Conservation (phyloP, 1,140 invertebrate species). For the Papilio polyxenes region DNA sequence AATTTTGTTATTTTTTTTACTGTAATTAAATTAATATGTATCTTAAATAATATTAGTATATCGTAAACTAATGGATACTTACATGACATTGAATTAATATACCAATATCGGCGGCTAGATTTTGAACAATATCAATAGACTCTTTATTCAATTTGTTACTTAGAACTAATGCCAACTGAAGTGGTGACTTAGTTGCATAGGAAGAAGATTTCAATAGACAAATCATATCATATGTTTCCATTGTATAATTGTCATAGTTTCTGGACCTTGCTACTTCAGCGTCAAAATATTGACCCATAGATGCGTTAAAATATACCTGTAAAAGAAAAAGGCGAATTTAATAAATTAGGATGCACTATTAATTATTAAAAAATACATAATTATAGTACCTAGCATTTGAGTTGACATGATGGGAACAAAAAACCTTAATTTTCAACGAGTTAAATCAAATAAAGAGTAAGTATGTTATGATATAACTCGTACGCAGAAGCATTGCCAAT, state of each 20-base stretch:
- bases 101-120: slow-evolving; percentile 5
- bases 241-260: slow-evolving; percentile 27
- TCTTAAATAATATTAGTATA: no score
- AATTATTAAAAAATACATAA: no score
- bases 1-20: no score
- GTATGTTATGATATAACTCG: no score
- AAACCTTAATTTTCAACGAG: no score
- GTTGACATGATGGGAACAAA: no score
- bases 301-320: slow-evolving; percentile 22
- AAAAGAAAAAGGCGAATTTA: not conserved
- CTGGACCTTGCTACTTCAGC: slow-evolving; percentile 6
- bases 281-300: slow-evolving; percentile 16
- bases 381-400: no score
- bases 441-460: no score
- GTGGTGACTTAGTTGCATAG: slow-evolving; percentile 22
- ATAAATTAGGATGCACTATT: no score
- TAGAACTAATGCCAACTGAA: not conserved
- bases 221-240: not conserved
- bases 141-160: slow-evolving; percentile 8
- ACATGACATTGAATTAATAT: slow-evolving; percentile 31
- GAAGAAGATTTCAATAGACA: slow-evolving; percentile 6
- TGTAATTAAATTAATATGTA: no score
- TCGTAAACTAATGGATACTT: not conserved
- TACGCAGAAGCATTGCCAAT: no score
- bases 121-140: not conserved